A percentile compares a stretch with the other conserved stretches of the same genome.
Evolutionary conservation across 2,113 vertebrate genomes (phyloP).

Genomic region (Halichoerus grypus): DNA sequence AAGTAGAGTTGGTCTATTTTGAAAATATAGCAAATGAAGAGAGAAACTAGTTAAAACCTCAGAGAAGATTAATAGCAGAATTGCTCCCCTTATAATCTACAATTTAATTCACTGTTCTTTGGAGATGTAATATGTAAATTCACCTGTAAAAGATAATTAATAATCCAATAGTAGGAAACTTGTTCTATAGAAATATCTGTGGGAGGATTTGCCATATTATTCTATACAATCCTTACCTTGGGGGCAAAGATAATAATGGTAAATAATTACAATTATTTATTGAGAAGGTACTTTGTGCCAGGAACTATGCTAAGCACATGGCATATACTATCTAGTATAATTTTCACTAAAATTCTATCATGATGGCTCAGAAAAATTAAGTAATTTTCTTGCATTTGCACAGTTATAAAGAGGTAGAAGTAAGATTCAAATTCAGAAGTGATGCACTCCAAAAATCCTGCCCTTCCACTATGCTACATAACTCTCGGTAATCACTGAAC

Average conservation of each 20-base stretch:
- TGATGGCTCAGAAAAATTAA: background rate
- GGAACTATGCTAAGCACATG: background rate
- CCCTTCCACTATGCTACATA: background rate
- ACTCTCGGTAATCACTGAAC: background rate
- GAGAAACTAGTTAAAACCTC: background rate
- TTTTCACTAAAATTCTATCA: conserved; percentile 43
- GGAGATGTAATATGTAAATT: background rate
- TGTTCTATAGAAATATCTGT: background rate
- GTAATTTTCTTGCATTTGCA: background rate
- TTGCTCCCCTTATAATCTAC: background rate
- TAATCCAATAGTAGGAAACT: background rate
- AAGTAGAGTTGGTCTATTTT: background rate
- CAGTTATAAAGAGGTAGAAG: background rate
- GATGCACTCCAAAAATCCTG: background rate
- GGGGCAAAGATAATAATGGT: background rate
- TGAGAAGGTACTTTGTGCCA: background rate
- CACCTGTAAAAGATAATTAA: background rate
- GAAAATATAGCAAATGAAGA: background rate
- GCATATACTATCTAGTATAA: background rate
- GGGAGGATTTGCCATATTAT: background rate
- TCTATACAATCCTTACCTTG: background rate
- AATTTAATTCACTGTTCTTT: background rate
- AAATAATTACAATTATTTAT: background rate
- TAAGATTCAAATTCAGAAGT: background rate
- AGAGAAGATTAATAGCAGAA: background rate